phyloP scores from a whole-genome alignment of 1,140 invertebrate species.

The Centruroides vittatus region DNA sequence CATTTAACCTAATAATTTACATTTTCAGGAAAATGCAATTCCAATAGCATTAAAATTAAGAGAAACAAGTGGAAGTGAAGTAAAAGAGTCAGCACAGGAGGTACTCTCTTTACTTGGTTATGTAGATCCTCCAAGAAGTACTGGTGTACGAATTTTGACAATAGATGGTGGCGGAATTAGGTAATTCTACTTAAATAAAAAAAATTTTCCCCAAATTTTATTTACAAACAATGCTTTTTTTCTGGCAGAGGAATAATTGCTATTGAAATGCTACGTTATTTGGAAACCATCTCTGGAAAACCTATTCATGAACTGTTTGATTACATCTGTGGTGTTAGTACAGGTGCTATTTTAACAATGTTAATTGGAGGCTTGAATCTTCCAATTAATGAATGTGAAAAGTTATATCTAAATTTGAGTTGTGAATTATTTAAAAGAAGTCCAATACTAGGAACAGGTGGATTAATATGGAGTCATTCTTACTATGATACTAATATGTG shows the following conservation, averaged over 20 bases:
- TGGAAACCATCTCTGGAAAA: constrained; percentile 55
- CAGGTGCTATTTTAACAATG: constrained; percentile 28
- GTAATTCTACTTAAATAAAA: constrained; percentile 23
- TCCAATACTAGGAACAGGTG: constrained; percentile 53
- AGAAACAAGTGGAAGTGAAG: constrained; percentile 14
- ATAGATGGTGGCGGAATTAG: constrained; percentile 81
- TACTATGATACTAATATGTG: constrained; percentile 80
- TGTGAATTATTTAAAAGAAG: constrained; percentile 54
- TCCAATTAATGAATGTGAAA: constrained; percentile 44
- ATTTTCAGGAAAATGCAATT: constrained; percentile 30
- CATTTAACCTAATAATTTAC: constrained; percentile 43
- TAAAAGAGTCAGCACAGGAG: constrained; percentile 33
- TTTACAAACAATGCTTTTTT: background rate
- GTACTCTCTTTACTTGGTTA: constrained; percentile 60
- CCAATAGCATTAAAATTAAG: constrained; percentile 29
- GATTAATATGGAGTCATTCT: constrained; percentile 67
- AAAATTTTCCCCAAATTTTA: too few species aligned
- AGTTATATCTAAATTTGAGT: constrained; percentile 52
- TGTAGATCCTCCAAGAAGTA: constrained; percentile 46
- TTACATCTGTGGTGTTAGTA: constrained; percentile 81
- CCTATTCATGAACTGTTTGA: constrained; percentile 53
- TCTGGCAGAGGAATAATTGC: constrained; percentile 54
- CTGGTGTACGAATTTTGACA: constrained; percentile 63
- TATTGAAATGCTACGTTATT: constrained; percentile 57
- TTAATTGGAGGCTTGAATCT: constrained; percentile 39